Percentiles rank a stretch among this genome's conserved stretches.
Conservation (phyloP, 2,113 vertebrate genomes). For the Ursus arctos region DNA sequence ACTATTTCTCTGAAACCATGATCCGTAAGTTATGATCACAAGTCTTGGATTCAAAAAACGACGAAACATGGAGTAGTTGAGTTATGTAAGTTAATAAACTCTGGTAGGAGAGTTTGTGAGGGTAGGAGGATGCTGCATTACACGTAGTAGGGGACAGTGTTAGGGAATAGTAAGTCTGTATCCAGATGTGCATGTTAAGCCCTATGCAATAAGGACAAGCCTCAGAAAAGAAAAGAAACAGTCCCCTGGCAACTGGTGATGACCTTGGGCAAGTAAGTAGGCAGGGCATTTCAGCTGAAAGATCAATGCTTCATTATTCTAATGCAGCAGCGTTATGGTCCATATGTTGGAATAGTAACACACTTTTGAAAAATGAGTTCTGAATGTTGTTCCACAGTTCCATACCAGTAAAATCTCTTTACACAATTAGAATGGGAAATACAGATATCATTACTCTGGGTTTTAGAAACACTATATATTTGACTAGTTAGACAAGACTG, state of each 20-base stretch:
- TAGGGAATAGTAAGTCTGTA: neutral
- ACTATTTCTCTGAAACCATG: slow-evolving; percentile 59
- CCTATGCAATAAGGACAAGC: slow-evolving; percentile 3
- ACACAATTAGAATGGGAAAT: slow-evolving; percentile 55
- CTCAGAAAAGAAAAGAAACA: slow-evolving; percentile 52
- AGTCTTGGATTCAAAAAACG: slow-evolving; percentile 39
- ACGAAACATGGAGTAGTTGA: slow-evolving; percentile 34
- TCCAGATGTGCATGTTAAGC: slow-evolving; percentile 24
- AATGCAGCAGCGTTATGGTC: slow-evolving; percentile 4
- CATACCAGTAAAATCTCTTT: slow-evolving; percentile 55
- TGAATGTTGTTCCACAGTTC: slow-evolving; percentile 44
- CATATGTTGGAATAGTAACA: slow-evolving; percentile 16
- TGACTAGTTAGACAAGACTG: neutral
- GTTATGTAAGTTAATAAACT: neutral
- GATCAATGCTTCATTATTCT: slow-evolving; percentile 31
- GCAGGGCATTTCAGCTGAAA: slow-evolving; percentile 41
- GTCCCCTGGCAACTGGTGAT: slow-evolving; percentile 24
- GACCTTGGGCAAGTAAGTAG: slow-evolving; percentile 20
- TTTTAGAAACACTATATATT: slow-evolving; percentile 15
- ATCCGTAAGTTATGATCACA: neutral
- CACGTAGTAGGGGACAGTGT: neutral
- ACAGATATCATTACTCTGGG: neutral
- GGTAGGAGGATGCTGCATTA: neutral
- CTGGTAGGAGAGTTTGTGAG: neutral
- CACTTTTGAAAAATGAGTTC: slow-evolving; percentile 34